A percentile compares a stretch with the other conserved stretches of the same genome.
phyloP scores from a whole-genome alignment of 2,797 vertebrate species.

The Austrolebias charrua region DNA sequence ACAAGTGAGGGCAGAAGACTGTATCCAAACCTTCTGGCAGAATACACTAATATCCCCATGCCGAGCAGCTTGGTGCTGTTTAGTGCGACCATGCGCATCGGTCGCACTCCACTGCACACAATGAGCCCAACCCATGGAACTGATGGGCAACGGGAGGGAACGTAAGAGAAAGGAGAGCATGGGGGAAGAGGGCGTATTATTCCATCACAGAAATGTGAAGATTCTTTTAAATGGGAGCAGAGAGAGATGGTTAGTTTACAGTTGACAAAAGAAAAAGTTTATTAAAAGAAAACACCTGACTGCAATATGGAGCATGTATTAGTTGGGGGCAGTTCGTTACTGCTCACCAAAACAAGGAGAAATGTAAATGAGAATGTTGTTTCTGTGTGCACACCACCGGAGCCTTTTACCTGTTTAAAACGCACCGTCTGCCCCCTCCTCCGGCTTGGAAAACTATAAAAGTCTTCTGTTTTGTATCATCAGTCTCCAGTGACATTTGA shows the following conservation, averaged over 20 bases:
- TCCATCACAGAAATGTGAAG: conserved; percentile 59
- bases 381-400: conserved; percentile 7
- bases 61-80: conserved; percentile 67
- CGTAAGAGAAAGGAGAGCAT: conserved; percentile 22
- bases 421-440: conserved; percentile 8
- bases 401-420: conserved; percentile 16
- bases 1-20: conserved; percentile 74
- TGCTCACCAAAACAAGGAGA: not conserved
- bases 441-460: conserved; percentile 29
- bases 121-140: conserved; percentile 65
- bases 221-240: conserved; percentile 41
- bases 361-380: not conserved
- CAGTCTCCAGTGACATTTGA: conserved; percentile 56
- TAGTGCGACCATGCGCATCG: conserved; percentile 69
- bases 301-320: conserved; percentile 13
- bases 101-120: conserved; percentile 68
- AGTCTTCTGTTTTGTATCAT: conserved; percentile 24
- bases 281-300: conserved; percentile 19
- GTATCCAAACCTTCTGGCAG: conserved; percentile 68
- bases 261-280: conserved; percentile 16
- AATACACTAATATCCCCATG: conserved; percentile 73
- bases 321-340: conserved; percentile 32
- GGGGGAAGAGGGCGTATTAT: conserved; percentile 56
- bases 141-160: conserved; percentile 65
- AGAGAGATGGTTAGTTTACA: conserved; percentile 24